phyloP scores from a whole-genome alignment of 2,113 vertebrate genomes.

The Carassius auratus region DNA sequence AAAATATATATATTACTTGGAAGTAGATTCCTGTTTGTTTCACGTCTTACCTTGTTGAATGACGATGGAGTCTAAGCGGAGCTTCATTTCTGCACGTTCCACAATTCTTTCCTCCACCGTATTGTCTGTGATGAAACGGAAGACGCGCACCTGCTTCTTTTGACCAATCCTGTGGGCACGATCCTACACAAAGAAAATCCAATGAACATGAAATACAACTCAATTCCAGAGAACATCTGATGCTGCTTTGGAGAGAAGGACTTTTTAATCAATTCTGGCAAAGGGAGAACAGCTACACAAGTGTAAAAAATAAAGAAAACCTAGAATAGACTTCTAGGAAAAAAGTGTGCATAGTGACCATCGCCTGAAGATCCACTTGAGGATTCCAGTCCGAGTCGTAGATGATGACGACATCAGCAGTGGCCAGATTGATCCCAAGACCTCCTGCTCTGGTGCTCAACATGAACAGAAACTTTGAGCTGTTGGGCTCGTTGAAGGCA shows the following conservation, averaged over 20 bases:
- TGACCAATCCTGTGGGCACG: slow-evolving; percentile 98
- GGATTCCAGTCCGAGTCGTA: slow-evolving; percentile 99
- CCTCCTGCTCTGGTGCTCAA: slow-evolving; percentile 96
- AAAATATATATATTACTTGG: too few species aligned
- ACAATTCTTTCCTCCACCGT: slow-evolving; percentile 98
- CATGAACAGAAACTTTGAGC: slow-evolving; percentile 97
- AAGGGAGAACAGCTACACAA: neutral
- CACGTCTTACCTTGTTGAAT: slow-evolving; percentile 90
- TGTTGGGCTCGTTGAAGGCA: slow-evolving; percentile 89
- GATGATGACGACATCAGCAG: slow-evolving; percentile 96
- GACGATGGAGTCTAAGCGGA: slow-evolving; percentile 95
- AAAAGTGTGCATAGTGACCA: slow-evolving; percentile 77
- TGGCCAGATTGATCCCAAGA: slow-evolving; percentile 96
- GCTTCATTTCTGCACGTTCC: slow-evolving; percentile 97
- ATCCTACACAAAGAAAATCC: slow-evolving; percentile 76
- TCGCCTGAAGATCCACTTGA: slow-evolving; percentile 98
- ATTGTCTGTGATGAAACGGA: slow-evolving; percentile 97
- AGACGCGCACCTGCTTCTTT: slow-evolving; percentile 93
- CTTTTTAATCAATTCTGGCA: neutral
- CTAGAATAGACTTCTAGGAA: neutral
- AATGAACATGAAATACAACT: neutral
- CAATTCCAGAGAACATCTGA: neutral
- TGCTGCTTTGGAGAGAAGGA: neutral
- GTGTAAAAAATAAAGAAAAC: neutral
- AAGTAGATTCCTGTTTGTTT: neutral